Conservation (phyloP, 2,797 vertebrate species). For the Enteromius paludinosus region DNA sequence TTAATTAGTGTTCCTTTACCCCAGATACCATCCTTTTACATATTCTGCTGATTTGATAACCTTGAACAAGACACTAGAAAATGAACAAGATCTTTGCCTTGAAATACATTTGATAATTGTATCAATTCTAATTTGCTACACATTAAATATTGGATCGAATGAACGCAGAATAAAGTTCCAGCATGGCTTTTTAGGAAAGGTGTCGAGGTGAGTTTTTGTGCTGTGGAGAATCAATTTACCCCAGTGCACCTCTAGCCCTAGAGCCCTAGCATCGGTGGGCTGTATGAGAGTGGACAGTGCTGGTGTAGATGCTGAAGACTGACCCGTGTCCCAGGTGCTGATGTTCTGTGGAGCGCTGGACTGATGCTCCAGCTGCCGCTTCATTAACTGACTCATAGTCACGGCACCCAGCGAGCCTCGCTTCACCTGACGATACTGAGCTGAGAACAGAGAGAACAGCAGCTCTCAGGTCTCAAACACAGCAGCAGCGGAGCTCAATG, state of each 20-base stretch:
- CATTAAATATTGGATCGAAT: not conserved
- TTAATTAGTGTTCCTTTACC: not conserved
- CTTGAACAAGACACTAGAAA: not conserved
- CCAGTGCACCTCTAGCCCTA: not conserved
- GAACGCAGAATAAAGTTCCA: not conserved
- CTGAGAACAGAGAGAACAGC: slow-evolving; percentile 67
- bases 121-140: not conserved
- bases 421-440: slow-evolving; percentile 98
- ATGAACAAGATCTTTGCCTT: not conserved
- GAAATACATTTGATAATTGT: not conserved
- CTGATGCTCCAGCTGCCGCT: slow-evolving; percentile 97
- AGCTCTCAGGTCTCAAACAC: not conserved
- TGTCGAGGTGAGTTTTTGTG: not conserved
- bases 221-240: not conserved
- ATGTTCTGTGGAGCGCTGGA: slow-evolving; percentile 98
- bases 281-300: not conserved
- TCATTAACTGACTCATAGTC: slow-evolving; percentile 98
- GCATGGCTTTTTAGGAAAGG: not conserved
- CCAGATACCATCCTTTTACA: not conserved
- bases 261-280: not conserved
- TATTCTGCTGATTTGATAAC: not conserved
- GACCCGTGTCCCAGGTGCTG: slow-evolving; percentile 97
- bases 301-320: slow-evolving; percentile 50
- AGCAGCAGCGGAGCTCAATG: not conserved
- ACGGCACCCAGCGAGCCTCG: slow-evolving; percentile 95